Evolutionary conservation across 2,113 vertebrate species (phyloP).

Genomic region (Eidolon helvum): DNA sequence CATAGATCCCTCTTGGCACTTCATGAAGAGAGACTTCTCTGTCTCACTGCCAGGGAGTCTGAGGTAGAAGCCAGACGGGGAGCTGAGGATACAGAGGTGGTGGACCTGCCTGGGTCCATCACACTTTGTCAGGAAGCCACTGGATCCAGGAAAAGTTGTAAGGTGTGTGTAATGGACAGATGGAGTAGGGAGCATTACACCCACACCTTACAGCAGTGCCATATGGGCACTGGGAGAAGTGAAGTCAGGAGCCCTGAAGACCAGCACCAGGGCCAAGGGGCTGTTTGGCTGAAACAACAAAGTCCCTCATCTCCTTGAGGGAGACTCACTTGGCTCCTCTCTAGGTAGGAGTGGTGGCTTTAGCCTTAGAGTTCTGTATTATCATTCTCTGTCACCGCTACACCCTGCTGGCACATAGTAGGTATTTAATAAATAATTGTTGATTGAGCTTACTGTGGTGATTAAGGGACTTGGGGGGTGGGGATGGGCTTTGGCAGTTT

Average conservation of each 20-base stretch:
- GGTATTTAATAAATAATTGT: slow-evolving; percentile 42
- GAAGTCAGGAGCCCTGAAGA: not conserved
- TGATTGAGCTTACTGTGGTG: not conserved
- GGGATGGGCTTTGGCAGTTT: slow-evolving; percentile 8
- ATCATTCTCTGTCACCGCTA: not conserved
- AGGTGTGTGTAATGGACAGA: not conserved
- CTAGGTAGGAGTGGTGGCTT: not conserved
- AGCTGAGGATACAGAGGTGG: not conserved
- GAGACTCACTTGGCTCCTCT: not conserved
- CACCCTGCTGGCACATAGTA: not conserved
- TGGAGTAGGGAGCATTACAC: not conserved
- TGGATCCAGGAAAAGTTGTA: not conserved
- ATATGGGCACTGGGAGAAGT: not conserved
- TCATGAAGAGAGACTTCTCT: not conserved
- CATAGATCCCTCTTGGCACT: not conserved
- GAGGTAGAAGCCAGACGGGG: not conserved
- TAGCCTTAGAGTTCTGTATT: not conserved
- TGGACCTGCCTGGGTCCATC: not conserved
- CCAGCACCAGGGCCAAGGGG: not conserved
- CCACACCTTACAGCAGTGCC: not conserved
- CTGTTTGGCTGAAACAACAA: not conserved
- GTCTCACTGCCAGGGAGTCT: not conserved
- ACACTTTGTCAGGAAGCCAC: not conserved
- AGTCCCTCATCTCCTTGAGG: not conserved
- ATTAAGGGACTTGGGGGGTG: not conserved